Base-by-base conservation (phyloP, 1,140 invertebrate species). In the Micrasema longulum region DNA sequence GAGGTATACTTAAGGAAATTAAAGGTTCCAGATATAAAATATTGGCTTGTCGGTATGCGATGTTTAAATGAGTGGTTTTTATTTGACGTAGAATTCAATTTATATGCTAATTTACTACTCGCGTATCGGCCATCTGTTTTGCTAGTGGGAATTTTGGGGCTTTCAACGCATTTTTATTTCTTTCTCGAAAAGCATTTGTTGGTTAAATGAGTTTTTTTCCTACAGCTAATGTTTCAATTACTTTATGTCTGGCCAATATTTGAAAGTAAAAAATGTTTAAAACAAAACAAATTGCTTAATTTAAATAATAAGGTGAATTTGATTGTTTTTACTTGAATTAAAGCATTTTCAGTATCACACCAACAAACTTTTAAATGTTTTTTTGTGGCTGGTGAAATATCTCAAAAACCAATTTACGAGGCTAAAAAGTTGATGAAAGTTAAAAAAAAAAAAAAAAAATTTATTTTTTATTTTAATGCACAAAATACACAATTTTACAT, bases 81-180 rank as follows among this genome's bases (percentile, higher is more conserved):
- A 75, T 72, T 72, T 75, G 69, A 72, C 68, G 65, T 71, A 57
- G 69, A 69, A 57, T 75, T 75, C 74, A 75, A 75, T 75, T 75
- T 75, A 75, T 75, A 75, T 75, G 74, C 60, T 72, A 75, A 75
- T 75, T 65, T 45, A 35, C 43, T 50, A 60, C 43, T 35, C 69
- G 31, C 48, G 65, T 53, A 62, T 41, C 36, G 68, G 38, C 65
- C 70, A 72, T 71, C 74, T 38, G 48, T 48, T 48, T 67, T 36
- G 22, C 38, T 45, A 48, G 64, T 68, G 48, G 7, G 1, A 62
- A 73, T 53, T 62, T 74, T 71, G 71, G 16, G 41, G 50, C 45
- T 69, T 71, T 67, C 68, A 57, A 50, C 60, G 18, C 5, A 26
- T 10, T 52, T 50, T 50, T 50, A 18, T 36, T 57, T 53, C 35